Evolutionary conservation across 2,113 vertebrate species (phyloP), one percentile per base, ranked within the genome.

Genomic region (Heterochromis multidens): DNA sequence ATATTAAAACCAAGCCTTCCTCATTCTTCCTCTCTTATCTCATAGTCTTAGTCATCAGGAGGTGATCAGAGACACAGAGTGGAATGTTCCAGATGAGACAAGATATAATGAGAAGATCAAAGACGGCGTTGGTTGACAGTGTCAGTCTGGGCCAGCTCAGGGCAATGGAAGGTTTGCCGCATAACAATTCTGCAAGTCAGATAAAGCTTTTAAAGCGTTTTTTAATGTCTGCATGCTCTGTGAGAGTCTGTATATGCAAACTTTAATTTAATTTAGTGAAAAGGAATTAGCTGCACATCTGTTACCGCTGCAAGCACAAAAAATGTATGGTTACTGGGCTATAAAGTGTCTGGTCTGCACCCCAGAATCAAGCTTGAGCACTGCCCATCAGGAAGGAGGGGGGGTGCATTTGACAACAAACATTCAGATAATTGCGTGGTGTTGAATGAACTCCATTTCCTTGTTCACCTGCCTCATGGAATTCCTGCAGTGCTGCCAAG

Each of bases 391-490:
- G 82, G 57, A 85, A 80, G 37, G 12, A 3, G 13, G 14, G 49
- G 62, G 25, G 81, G 63, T 80, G 43, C 54, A 63, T 92, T 93
- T 91, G 77, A 90, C 86, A 86, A 90, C 80, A 89, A 93, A 90
- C 88, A 89, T 88, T 89, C 67, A 67, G 85, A 87, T 95, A 94
- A 96, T 95, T 94, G 91, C 79, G 52, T 74, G 33, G 87, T 89
- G 89, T 81, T 88, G 90, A 92, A 91, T 93, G 88, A 94, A 91
- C 85, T 93, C 88, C 29, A 86, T 93, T 95, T 95, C 92, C 92
- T 91, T 70, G 79, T 91, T 92, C 95, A 95, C 95, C 93, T 95
- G 95, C 87, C 89, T 89, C 72, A 86, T 79, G 81, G 83, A 95
- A 93, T 94, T 94, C 90, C 81, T 93, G 91, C 54, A 79, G 60